Conservation (phyloP, 2,797 vertebrate genomes). For the Gila robusta region DNA sequence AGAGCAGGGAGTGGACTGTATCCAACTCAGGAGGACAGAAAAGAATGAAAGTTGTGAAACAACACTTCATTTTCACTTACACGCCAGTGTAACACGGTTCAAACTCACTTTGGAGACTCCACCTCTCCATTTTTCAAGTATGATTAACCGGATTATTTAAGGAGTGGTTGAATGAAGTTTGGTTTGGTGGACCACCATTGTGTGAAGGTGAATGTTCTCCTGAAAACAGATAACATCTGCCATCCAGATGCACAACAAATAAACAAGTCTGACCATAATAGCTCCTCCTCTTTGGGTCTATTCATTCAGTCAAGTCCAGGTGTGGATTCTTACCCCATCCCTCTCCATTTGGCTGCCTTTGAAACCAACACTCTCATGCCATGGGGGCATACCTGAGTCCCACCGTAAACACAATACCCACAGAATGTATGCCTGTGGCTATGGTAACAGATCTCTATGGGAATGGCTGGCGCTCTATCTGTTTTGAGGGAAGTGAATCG, state of each 20-base stretch:
- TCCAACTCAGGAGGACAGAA: background rate
- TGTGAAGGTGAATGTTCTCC: conserved; percentile 1
- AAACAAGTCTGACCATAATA: conserved; percentile 14
- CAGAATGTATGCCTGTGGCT: conserved; percentile 45
- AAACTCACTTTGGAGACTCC: conserved; percentile 16
- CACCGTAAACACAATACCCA: conserved; percentile 46
- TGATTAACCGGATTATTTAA: conserved; percentile 21
- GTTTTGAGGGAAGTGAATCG: conserved; percentile 46
- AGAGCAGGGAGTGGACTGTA: conserved; percentile 3
- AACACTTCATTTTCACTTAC: conserved; percentile 1
- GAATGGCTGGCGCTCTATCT: conserved; percentile 46
- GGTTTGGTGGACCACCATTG: conserved; percentile 1
- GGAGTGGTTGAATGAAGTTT: background rate
- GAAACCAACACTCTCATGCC: conserved; percentile 58
- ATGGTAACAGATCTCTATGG: conserved; percentile 57
- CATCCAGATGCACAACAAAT: conserved; percentile 38
- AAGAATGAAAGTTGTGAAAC: background rate
- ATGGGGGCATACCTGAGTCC: conserved; percentile 49
- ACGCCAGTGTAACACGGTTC: background rate
- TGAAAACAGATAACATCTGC: conserved; percentile 34
- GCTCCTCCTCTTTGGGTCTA: background rate
- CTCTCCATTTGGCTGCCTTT: conserved; percentile 32
- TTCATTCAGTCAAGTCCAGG: conserved; percentile 33
- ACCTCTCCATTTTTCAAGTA: conserved; percentile 3
- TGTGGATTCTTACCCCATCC: conserved; percentile 21